Evolutionary conservation across 2,888 invertebrate genomes (phyloP).

Genomic region (Tetanocera ferruginea): DNA sequence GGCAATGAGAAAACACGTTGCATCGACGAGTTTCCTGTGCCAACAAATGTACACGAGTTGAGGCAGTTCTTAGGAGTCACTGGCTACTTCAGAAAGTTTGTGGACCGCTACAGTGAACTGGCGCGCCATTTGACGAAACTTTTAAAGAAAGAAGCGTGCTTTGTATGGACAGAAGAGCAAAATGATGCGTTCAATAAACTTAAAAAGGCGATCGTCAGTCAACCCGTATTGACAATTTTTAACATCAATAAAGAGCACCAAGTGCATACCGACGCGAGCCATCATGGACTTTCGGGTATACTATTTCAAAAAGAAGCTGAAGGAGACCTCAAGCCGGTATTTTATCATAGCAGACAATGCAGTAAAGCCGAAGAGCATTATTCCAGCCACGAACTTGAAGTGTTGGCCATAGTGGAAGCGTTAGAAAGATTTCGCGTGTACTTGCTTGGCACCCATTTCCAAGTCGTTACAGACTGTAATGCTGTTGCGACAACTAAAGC

Average conservation of each 20-base stretch:
- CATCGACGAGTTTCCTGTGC: too few species aligned
- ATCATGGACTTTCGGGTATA: neutral
- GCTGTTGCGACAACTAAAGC: neutral
- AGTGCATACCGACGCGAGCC: too few species aligned
- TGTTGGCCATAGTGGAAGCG: constrained; percentile 19
- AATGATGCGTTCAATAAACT: neutral
- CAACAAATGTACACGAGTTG: constrained; percentile 31
- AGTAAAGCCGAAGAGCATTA: constrained; percentile 14
- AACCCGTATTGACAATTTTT: too few species aligned
- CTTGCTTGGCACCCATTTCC: constrained; percentile 38
- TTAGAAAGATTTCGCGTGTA: constrained; percentile 39
- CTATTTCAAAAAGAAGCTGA: neutral
- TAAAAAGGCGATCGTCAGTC: too few species aligned
- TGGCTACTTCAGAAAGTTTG: constrained; percentile 43
- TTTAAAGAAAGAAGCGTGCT: constrained; percentile 25
- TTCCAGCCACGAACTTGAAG: constrained; percentile 31
- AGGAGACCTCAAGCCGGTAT: neutral
- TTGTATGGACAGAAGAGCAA: constrained; percentile 4
- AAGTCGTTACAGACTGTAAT: constrained; percentile 22
- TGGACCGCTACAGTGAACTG: too few species aligned
- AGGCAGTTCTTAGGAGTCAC: constrained; percentile 38
- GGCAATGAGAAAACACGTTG: too few species aligned
- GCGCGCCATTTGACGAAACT: constrained; percentile 38
- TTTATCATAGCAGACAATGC: neutral
- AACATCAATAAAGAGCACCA: too few species aligned